Evolutionary conservation across 2,888 invertebrate genomes (phyloP).

Genomic region (Lasius fuliginosus): DNA sequence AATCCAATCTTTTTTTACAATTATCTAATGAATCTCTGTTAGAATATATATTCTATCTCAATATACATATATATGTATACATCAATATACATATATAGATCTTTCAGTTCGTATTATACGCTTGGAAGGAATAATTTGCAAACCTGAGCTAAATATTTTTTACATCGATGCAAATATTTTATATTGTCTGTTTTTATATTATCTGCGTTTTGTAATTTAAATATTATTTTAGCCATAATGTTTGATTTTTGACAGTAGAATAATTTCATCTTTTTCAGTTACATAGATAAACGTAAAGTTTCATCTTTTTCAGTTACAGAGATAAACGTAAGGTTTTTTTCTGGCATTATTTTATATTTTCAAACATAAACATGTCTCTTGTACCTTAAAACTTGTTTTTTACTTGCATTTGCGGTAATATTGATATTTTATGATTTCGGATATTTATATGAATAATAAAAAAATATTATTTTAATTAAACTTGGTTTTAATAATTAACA

Average conservation of each 20-base stretch:
- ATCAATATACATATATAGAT: background rate
- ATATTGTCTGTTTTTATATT: background rate
- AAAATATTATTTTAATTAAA: background rate
- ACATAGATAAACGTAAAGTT: background rate
- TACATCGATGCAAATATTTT: background rate
- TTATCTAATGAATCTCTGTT: background rate
- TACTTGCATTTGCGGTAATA: background rate
- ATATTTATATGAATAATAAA: background rate
- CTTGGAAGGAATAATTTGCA: background rate
- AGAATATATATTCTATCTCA: background rate
- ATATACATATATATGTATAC: background rate
- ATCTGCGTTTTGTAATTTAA: background rate
- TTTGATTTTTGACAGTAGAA: background rate
- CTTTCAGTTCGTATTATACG: background rate
- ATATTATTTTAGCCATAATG: background rate
- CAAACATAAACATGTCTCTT: background rate
- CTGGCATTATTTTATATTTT: background rate
- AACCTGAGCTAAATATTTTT: background rate
- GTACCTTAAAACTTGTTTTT: background rate
- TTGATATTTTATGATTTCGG: background rate
- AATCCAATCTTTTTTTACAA: background rate
- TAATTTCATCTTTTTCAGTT: slow-evolving; percentile 5
- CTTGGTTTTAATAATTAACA: background rate
- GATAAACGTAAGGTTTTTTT: background rate
- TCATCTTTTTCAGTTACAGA: background rate